Percentiles rank a stretch among this genome's conserved stretches.
These are phyloP conservation scores for Caenorhabditis latens DNA, from an alignment of 1,140 invertebrate species.

Conservation along the genomic window DNA sequence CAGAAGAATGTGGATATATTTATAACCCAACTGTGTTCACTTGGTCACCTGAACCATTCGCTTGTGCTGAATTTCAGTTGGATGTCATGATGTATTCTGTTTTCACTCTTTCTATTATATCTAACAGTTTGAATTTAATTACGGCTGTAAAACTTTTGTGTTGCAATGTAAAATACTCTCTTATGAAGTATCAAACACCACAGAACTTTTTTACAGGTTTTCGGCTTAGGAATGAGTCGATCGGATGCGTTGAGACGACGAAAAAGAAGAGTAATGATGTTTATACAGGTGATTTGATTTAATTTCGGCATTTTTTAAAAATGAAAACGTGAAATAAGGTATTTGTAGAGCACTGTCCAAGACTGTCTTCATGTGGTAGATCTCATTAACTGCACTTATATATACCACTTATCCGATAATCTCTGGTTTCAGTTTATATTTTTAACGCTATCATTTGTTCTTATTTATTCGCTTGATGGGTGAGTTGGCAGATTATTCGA, in stretches of 20 bases:
- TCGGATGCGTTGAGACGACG: neutral
- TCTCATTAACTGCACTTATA: conserved; percentile 9
- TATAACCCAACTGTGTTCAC: neutral
- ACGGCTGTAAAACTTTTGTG: neutral
- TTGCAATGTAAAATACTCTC: neutral
- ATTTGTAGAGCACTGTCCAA: neutral
- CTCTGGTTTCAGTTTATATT: neutral
- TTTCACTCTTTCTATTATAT: neutral
- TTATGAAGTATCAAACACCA: neutral
- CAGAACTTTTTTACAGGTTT: neutral
- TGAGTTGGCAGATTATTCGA: neutral
- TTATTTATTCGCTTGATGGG: neutral
- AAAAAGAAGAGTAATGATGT: neutral
- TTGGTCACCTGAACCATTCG: neutral
- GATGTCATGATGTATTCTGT: neutral
- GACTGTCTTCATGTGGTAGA: conserved; percentile 12
- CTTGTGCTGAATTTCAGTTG: neutral
- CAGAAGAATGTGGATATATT: conserved; percentile 8
- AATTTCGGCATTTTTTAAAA: neutral
- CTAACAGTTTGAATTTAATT: neutral
- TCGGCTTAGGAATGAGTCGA: neutral
- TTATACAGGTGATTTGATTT: neutral
- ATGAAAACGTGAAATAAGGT: neutral
- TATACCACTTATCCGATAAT: neutral
- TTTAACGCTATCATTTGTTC: neutral